phyloP scores from a whole-genome alignment of 2,113 vertebrate species.

The Pteronura brasiliensis region DNA sequence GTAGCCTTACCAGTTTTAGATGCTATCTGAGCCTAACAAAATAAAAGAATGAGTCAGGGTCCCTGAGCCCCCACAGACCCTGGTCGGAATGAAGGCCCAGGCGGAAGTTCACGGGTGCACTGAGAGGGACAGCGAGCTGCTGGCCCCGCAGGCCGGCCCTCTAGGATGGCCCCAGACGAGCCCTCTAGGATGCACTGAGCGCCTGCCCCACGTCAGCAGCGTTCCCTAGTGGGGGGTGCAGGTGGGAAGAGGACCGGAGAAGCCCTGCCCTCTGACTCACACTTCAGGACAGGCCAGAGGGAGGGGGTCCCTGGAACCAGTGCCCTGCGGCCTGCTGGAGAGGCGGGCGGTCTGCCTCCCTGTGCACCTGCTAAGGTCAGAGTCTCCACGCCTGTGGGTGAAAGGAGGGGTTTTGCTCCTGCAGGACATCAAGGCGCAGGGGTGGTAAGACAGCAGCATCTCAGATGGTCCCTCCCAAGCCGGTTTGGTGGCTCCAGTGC shows the following conservation, averaged over 20 bases:
- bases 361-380: neutral
- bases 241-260: rapidly evolving
- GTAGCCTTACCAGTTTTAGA: neutral
- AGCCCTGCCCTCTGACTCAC: too few species aligned
- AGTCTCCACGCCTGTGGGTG: rapidly evolving
- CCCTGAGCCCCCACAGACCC: too few species aligned
- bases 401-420: neutral
- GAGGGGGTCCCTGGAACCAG: too few species aligned
- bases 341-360: neutral
- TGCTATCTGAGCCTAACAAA: too few species aligned
- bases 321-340: neutral
- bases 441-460: rapidly evolving
- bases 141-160: neutral
- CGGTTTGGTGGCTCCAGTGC: neutral
- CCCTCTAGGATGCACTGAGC: neutral
- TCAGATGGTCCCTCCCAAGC: neutral
- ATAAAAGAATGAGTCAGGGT: too few species aligned
- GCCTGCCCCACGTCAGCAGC: rapidly evolving
- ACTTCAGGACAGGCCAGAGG: too few species aligned
- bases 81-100: too few species aligned
- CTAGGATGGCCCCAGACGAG: too few species aligned
- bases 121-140: neutral
- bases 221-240: neutral
- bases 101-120: too few species aligned
- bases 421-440: rapidly evolving